Evolutionary conservation across 2,113 vertebrate species (phyloP).

Genomic region (Bostrychus sinensis): DNA sequence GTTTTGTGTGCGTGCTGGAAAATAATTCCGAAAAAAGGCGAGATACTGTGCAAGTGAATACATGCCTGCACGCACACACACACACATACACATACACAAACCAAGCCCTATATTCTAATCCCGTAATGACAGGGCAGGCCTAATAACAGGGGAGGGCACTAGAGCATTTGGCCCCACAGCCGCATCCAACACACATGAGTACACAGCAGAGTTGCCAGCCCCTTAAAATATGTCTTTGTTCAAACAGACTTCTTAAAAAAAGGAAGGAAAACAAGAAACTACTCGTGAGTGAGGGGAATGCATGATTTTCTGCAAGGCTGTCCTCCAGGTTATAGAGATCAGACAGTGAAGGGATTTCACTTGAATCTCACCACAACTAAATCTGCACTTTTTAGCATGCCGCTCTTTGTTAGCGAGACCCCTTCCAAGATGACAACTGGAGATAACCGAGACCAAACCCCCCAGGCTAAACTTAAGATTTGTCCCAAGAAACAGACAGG

Average conservation of each 20-base stretch:
- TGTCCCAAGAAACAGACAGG: slow-evolving; percentile 8
- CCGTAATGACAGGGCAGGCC: slow-evolving; percentile 79
- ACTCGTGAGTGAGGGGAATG: slow-evolving; percentile 70
- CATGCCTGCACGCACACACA: slow-evolving; percentile 14
- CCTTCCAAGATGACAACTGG: slow-evolving; percentile 16
- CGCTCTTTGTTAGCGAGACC: slow-evolving; percentile 37
- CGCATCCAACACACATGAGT: slow-evolving; percentile 43
- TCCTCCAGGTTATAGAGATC: slow-evolving; percentile 34
- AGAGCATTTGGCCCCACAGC: slow-evolving; percentile 67
- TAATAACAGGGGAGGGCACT: slow-evolving; percentile 81
- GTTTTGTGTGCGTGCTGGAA: slow-evolving; percentile 53
- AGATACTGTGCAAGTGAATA: slow-evolving; percentile 51
- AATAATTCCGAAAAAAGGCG: slow-evolving; percentile 45
- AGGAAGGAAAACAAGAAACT: slow-evolving; percentile 54
- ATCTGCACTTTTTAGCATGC: slow-evolving; percentile 35
- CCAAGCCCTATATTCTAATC: slow-evolving; percentile 75
- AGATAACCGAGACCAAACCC: slow-evolving; percentile 10
- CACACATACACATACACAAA: slow-evolving; percentile 38
- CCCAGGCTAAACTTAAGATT: neutral
- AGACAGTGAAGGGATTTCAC: slow-evolving; percentile 70
- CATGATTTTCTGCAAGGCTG: slow-evolving; percentile 41
- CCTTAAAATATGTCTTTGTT: slow-evolving; percentile 79
- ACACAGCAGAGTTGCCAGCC: slow-evolving; percentile 58
- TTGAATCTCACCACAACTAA: slow-evolving; percentile 32
- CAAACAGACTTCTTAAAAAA: slow-evolving; percentile 68